Conservation (phyloP, 2,888 invertebrate species). For the Ryuthela nishihirai region DNA sequence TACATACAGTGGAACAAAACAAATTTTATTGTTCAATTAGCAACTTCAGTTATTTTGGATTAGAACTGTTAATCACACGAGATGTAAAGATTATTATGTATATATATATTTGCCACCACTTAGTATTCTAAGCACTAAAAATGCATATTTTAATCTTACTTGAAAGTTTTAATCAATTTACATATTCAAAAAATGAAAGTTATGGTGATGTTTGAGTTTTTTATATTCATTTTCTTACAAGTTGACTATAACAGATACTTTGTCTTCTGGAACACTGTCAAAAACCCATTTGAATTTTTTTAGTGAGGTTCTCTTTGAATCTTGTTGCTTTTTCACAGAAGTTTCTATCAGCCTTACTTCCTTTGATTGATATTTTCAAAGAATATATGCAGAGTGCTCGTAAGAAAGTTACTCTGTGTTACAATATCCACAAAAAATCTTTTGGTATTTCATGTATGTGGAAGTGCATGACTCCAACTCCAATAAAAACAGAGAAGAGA, state of each 20-base stretch:
- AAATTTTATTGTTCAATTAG: no score
- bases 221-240: no score
- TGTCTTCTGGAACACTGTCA: constrained; percentile 74
- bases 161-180: no score
- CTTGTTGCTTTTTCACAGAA: constrained; percentile 65
- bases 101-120: no score
- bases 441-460: constrained; percentile 75
- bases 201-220: no score
- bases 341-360: constrained; percentile 60
- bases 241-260: constrained; percentile 78
- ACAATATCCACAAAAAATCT: constrained; percentile 80
- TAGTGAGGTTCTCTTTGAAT: constrained; percentile 67
- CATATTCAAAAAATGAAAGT: no score
- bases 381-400: constrained; percentile 73
- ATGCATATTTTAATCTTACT: no score
- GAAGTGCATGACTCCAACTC: constrained; percentile 64
- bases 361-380: constrained; percentile 69
- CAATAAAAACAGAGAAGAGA: constrained; percentile 72
- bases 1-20: no score
- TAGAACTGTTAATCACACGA: no score
- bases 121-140: no score
- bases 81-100: no score
- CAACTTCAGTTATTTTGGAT: no score
- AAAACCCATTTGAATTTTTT: constrained; percentile 80
- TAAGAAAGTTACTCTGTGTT: constrained; percentile 82